Evolutionary conservation across 2,888 invertebrate genomes (phyloP), one percentile per base, ranked within the genome.

Genomic region (Orchestes rusci): DNA sequence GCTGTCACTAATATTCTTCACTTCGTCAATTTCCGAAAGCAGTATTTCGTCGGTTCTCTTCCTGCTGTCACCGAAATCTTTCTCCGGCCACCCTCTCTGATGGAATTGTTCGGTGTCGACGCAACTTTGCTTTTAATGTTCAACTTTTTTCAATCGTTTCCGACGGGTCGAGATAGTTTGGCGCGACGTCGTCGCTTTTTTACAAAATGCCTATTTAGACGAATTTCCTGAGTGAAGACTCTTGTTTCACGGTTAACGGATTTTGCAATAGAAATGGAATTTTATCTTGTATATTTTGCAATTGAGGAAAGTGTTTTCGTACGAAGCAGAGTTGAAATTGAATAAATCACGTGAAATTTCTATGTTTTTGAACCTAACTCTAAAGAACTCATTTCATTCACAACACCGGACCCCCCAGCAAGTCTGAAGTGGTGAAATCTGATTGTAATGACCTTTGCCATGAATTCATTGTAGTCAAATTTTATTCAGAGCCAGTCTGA

Each of bases 111-210:
- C 47, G 52, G 53, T 58, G 59, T 57, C 57, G 53, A 59, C 57
- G 45, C 55, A 61, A 61, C 61, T 61, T 61, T 57, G 56, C 60
- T 59, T 58, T 61, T 59, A 57, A 57, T 56, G 54, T 51, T 55
- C 53, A 49, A 33, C 52, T 52, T 53, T 51, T 53, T 51, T 38
- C 40, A 44, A 39, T 31, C 35, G 48, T 48, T 48, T 44, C 38
- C 32, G 40, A 48, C 44, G 20, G 30, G 35, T 19, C 18, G 32
- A 39, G 28, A 40, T 18, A 38, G 44, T n/a, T n/a, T 16, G 33
- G 39, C 45, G 48, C 42, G 41, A 43, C n/a, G 40, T 35, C 36
- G 23, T 18, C 38, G 39, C 30, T 49, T 37, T 44, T 41, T 29
- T 13, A 34, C 37, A 18, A 33, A 23, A 23, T 45, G 34, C 45